phyloP scores from a whole-genome alignment of 2,113 vertebrate species.

The Tangachromis dhanisi region DNA sequence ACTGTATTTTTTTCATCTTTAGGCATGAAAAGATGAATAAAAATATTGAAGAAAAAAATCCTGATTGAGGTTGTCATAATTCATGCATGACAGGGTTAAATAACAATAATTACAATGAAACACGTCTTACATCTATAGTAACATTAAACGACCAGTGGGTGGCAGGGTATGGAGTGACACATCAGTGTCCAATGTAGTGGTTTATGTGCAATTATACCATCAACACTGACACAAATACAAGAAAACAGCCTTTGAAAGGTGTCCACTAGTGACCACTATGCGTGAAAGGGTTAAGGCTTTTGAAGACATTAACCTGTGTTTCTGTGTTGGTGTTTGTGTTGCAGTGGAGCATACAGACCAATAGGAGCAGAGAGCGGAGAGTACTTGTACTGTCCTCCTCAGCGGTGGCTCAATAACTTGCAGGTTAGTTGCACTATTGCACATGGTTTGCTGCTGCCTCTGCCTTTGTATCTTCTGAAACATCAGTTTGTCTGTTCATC shows the following conservation, averaged over 20 bases:
- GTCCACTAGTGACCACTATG: neutral
- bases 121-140: neutral
- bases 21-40: neutral
- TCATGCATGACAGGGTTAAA: neutral
- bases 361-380: conserved; percentile 68
- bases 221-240: neutral
- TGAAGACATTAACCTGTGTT: neutral
- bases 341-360: conserved; percentile 69
- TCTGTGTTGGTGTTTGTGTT: neutral
- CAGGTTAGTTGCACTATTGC: conserved; percentile 51
- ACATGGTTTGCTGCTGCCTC: neutral
- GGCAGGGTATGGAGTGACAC: neutral
- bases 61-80: neutral
- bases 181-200: neutral
- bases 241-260: neutral
- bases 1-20: neutral
- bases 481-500: neutral
- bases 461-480: neutral
- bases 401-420: conserved; percentile 74
- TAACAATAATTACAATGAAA: neutral
- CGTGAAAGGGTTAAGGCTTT: neutral
- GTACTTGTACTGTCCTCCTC: conserved; percentile 74
- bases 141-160: neutral
- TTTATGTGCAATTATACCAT: neutral
- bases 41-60: neutral